Conservation (phyloP, 2,113 vertebrate species). For the Callopanchax toddi region DNA sequence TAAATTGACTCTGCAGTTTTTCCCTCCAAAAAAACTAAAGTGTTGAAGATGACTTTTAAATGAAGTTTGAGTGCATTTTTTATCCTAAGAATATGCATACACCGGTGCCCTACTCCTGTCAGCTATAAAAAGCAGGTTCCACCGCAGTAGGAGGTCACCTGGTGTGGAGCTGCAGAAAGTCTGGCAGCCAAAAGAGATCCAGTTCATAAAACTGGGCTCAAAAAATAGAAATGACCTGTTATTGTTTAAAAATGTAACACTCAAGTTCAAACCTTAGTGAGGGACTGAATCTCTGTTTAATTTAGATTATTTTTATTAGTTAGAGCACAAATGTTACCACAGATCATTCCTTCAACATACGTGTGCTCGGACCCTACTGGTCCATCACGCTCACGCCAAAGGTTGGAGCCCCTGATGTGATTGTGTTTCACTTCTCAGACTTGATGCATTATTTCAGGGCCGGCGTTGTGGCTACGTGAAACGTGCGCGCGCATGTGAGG, state of each 20-base stretch:
- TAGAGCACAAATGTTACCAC: neutral
- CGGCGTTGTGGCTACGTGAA: neutral
- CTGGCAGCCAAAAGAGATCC: conserved; percentile 18
- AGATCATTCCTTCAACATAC: neutral
- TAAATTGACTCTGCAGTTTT: conserved; percentile 26
- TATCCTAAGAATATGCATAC: neutral
- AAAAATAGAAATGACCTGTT: conserved; percentile 4
- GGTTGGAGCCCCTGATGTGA: conserved; percentile 13
- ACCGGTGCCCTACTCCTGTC: conserved; percentile 48
- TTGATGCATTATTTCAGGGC: conserved; percentile 22
- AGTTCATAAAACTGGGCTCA: conserved; percentile 37
- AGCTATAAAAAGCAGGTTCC: conserved; percentile 47
- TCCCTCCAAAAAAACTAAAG: neutral
- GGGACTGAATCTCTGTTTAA: neutral
- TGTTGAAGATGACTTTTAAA: conserved; percentile 15
- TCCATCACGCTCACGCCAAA: neutral
- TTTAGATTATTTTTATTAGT: neutral
- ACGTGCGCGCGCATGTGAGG: conserved; percentile 19
- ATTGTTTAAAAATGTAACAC: neutral
- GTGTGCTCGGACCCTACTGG: conserved; percentile 15
- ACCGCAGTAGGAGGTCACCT: conserved; percentile 53
- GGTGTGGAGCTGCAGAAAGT: conserved; percentile 45
- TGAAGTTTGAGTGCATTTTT: conserved; percentile 27
- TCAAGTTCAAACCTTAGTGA: too few relatives aligned
- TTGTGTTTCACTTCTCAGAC: conserved; percentile 13